phyloP scores from a whole-genome alignment of 1,140 invertebrate species.

The Brachionus asplanchnoidis region DNA sequence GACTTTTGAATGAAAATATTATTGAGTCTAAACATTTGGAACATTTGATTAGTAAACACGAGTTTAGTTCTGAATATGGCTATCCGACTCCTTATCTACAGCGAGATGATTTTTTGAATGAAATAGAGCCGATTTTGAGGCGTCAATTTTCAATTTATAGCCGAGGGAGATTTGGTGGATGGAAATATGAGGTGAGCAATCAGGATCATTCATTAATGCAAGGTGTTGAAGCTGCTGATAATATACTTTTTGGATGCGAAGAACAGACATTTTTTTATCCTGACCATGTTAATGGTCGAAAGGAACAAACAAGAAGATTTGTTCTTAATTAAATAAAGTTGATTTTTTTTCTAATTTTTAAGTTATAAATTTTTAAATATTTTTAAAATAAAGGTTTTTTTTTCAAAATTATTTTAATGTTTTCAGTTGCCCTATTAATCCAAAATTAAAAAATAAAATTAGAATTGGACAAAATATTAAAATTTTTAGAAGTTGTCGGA shows the following conservation, averaged over 20 bases:
- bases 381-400: no score
- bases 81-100: conserved; percentile 43
- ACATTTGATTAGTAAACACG: not conserved
- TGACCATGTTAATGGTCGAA: conserved; percentile 2
- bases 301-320: conserved; percentile 24
- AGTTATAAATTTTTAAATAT: not conserved
- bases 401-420: no score
- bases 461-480: no score
- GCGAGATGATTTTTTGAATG: conserved; percentile 47
- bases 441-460: no score
- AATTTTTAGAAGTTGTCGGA: no score
- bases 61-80: conserved; percentile 3
- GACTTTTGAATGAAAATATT: conserved; percentile 1
- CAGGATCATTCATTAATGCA: conserved; percentile 53
- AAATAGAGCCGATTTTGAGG: conserved; percentile 43
- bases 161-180: conserved; percentile 51
- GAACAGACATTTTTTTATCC: conserved; percentile 17
- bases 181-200: conserved; percentile 52
- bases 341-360: not conserved
- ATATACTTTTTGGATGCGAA: conserved; percentile 36
- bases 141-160: conserved; percentile 47
- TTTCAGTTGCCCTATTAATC: no score
- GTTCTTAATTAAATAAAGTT: not conserved
- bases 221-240: conserved; percentile 49
- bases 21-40: not conserved